Evolutionary conservation across 2,113 vertebrate species (phyloP).

Genomic region (Plectropomus leopardus): DNA sequence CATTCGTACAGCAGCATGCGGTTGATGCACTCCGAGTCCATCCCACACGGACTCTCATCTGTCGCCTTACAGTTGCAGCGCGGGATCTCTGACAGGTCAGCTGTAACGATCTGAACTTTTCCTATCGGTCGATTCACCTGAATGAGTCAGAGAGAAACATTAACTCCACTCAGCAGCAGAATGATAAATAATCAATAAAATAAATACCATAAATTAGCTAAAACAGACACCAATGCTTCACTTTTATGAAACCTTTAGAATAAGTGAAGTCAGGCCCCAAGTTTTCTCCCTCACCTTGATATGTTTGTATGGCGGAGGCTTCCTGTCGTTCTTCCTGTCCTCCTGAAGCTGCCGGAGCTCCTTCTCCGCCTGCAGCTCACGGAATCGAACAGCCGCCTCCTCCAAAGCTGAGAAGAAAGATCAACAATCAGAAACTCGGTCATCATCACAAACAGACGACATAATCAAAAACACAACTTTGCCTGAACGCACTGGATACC

Average conservation of each 20-base stretch:
- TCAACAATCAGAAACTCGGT: not conserved
- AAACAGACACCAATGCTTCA: not conserved
- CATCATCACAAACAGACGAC: not conserved
- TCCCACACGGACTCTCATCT: conserved; percentile 95
- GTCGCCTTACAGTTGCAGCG: conserved; percentile 97
- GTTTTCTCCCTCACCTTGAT: conserved; percentile 81
- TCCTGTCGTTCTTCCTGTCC: conserved; percentile 96
- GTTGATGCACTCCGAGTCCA: conserved; percentile 98
- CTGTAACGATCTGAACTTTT: conserved; percentile 96
- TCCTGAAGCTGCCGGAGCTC: conserved; percentile 96
- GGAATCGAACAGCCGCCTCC: conserved; percentile 94
- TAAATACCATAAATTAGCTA: no score
- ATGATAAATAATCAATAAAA: no score
- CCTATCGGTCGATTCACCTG: conserved; percentile 97
- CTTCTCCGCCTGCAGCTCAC: conserved; percentile 95
- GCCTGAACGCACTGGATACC: conserved; percentile 77
- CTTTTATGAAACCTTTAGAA: not conserved
- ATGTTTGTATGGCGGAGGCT: conserved; percentile 97
- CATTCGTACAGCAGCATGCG: conserved; percentile 99
- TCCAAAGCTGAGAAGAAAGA: conserved; percentile 88
- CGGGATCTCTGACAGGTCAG: conserved; percentile 95
- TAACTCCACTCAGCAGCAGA: no score
- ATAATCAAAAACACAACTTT: not conserved
- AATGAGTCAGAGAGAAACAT: not conserved
- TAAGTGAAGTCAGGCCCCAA: not conserved